Conservation (phyloP, 2,113 vertebrate genomes). For the Okapia johnstoni region DNA sequence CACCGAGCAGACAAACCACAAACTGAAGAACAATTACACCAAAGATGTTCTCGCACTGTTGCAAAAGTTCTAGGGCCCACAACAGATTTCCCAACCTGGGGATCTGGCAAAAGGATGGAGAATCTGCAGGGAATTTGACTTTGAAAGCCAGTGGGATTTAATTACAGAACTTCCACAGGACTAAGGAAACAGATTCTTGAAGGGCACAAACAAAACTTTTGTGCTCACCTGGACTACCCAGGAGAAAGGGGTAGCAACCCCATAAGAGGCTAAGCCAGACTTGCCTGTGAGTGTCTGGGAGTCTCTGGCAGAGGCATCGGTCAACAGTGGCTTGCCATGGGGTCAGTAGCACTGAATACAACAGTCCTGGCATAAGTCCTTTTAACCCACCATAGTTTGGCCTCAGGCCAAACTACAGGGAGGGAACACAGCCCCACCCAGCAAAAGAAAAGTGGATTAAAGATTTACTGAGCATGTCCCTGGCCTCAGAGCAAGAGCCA, state of each 20-base stretch:
- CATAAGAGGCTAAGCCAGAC: not conserved
- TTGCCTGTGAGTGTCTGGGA: not conserved
- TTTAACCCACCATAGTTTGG: not conserved
- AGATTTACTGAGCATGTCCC: not conserved
- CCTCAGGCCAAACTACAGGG: not conserved
- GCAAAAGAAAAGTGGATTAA: not conserved
- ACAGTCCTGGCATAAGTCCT: not conserved
- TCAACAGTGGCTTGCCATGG: not conserved
- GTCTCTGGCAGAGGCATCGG: not conserved
- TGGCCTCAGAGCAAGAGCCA: not conserved
- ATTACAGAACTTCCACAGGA: not conserved
- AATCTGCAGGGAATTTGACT: not conserved
- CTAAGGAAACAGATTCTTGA: not conserved
- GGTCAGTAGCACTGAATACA: not conserved
- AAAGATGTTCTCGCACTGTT: not conserved
- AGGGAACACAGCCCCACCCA: not conserved
- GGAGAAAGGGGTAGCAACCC: not conserved
- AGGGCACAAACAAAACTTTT: not conserved
- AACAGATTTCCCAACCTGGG: not conserved
- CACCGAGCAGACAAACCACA: not conserved
- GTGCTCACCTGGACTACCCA: not conserved
- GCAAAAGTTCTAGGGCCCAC: not conserved
- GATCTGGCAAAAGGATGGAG: fast-evolving
- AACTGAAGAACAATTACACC: not conserved
- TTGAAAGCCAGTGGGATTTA: not conserved